Conservation (phyloP, 2,797 vertebrate species). For the Tragopan temminckii region DNA sequence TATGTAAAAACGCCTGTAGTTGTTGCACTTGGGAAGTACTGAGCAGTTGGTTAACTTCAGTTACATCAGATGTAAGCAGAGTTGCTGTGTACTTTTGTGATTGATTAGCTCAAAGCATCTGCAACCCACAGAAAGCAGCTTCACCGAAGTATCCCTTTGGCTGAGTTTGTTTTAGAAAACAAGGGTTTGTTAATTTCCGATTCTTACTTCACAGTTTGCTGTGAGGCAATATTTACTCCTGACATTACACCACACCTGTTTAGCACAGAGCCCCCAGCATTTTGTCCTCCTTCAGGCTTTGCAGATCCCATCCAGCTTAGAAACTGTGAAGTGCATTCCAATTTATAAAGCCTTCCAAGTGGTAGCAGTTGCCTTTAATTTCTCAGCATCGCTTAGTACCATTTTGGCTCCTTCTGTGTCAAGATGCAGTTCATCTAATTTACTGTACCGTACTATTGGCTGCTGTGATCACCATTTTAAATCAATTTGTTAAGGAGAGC, state of each 20-base stretch:
- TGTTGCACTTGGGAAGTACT: rapidly evolving
- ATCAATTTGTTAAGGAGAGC: not conserved
- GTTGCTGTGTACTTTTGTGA: not conserved
- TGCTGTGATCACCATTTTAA: not conserved
- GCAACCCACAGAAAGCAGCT: not conserved
- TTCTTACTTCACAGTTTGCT: not conserved
- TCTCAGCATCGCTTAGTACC: not conserved
- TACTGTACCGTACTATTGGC: not conserved
- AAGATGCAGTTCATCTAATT: not conserved
- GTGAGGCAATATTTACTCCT: not conserved
- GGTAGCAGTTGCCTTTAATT: not conserved
- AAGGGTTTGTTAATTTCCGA: not conserved
- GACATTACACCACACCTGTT: rapidly evolving
- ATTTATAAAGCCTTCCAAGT: not conserved
- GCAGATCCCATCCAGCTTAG: not conserved
- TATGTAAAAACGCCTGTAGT: rapidly evolving
- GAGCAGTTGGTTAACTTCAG: not conserved
- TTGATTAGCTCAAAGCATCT: not conserved
- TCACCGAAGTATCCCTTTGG: not conserved
- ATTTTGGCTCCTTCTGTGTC: not conserved
- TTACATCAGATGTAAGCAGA: not conserved
- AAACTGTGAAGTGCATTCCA: not conserved
- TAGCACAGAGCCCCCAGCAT: not conserved
- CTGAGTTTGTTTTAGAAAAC: not conserved
- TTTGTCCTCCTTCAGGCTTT: not conserved